Base-by-base conservation (phyloP, 2,888 invertebrate species). In the Chrysolina oricalcia region DNA sequence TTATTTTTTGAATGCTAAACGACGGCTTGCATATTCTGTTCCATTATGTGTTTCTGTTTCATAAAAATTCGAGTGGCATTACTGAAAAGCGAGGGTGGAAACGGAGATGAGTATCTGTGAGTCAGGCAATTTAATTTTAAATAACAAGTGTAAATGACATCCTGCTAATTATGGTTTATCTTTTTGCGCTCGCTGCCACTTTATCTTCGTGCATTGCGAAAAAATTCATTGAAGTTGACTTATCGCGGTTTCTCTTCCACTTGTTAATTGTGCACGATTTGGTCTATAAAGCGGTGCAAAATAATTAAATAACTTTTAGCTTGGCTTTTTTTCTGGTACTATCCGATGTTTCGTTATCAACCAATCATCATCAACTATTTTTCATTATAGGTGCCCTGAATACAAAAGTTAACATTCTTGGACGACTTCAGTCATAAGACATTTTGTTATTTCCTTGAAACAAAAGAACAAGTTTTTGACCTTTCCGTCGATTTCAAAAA, bases 121-220 rank as follows among this genome's bases (percentile, higher is more conserved):
- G 70, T 76, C 75, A 76, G 73, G 78, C 78, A 80, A 80, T 89
- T 88, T 88, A 88, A 88, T 89, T 89, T 89, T 87, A 88, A 89
- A 88, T 88, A 88, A 89, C 89, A 89, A 89, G 88, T 89, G 88
- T 89, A 89, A 89, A 89, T 88, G 89, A 89, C 89, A 89, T 86
- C 85, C 83, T 83, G 87, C 88, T 89, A 89, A 89, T 89, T 89
- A 89, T 89, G 87, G 88, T 89, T 89, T 89, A 89, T 89, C 89
- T 89, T 87, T 85, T 77, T 79, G 84, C 86, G 85, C 85, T 85
- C 86, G 86, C 86, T 83, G 83, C 84, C 84, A 86, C 87, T 89
- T 88, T 86, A 89, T 89, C 88, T 88, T 88, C 88, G 87, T 88
- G 87, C 84, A 85, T 85, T 85, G 85, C 84, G 85, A 83, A 86